Evolutionary conservation across 2,888 invertebrate genomes (phyloP).

Genomic region (Brachypalpus laphriformis): DNA sequence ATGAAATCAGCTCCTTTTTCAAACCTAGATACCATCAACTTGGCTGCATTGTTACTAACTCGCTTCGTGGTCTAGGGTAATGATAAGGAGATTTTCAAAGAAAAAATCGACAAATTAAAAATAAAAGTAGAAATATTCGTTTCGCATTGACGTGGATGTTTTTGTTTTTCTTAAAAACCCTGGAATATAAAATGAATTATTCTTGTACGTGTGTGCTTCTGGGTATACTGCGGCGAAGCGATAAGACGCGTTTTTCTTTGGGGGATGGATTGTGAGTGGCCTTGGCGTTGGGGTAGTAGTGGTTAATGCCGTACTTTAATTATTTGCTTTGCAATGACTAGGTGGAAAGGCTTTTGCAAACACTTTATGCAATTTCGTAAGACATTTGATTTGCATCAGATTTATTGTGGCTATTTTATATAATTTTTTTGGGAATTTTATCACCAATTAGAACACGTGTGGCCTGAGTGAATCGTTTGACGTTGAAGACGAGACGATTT

Average conservation of each 20-base stretch:
- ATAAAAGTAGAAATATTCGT: neutral
- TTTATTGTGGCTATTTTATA: neutral
- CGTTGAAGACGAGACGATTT: neutral
- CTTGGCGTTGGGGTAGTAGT: slow-evolving; percentile 13
- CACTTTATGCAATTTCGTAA: neutral
- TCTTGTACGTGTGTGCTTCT: neutral
- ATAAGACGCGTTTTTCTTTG: slow-evolving; percentile 14
- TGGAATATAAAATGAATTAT: slow-evolving; percentile 5
- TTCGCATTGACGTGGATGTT: slow-evolving; percentile 30
- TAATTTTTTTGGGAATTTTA: neutral
- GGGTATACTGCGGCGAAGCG: slow-evolving; percentile 10
- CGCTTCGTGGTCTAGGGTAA: neutral
- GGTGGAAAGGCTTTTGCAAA: neutral
- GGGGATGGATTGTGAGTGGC: slow-evolving; percentile 24
- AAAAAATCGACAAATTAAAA: neutral
- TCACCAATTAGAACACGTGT: neutral
- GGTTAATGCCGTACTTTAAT: neutral
- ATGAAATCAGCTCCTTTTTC: slow-evolving; percentile 35
- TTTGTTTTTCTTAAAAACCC: slow-evolving; percentile 30
- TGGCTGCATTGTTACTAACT: slow-evolving; percentile 16
- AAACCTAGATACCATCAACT: neutral
- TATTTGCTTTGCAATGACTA: slow-evolving; percentile 13
- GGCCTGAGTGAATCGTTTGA: neutral
- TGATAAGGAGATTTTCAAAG: neutral
- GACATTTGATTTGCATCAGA: slow-evolving; percentile 10